phyloP scores from a whole-genome alignment of 2,888 invertebrate species.

The Agrochola macilenta region DNA sequence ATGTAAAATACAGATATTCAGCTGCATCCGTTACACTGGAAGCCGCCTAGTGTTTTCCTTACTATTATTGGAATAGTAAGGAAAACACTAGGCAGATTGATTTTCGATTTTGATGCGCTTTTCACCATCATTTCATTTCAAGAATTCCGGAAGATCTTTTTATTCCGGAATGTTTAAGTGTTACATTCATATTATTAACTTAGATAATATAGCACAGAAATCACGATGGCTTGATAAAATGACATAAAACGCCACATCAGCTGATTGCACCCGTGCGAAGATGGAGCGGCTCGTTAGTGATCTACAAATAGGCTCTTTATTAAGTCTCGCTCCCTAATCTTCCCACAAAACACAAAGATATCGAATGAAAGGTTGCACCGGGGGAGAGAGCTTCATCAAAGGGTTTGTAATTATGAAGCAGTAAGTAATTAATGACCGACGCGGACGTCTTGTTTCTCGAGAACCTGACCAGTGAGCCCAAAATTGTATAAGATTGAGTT shows the following conservation, averaged over 20 bases:
- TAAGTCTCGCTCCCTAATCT: slow-evolving; percentile 16
- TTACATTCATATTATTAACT: not conserved
- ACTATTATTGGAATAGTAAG: not conserved
- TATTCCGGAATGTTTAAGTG: not conserved
- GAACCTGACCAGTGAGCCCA: slow-evolving; percentile 46
- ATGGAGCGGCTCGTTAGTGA: no score
- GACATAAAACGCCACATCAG: no score
- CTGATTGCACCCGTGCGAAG: no score
- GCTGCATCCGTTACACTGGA: not conserved
- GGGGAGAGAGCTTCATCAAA: slow-evolving; percentile 60
- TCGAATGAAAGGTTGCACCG: slow-evolving; percentile 51
- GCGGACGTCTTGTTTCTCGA: slow-evolving; percentile 39
- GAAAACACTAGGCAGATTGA: not conserved
- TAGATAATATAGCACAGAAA: not conserved
- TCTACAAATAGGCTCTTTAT: slow-evolving; percentile 1
- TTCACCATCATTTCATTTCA: not conserved
- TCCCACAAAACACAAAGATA: slow-evolving; percentile 43
- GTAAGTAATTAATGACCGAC: slow-evolving; percentile 59
- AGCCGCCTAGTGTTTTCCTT: no score
- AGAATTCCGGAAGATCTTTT: not conserved
- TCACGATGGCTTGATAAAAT: no score
- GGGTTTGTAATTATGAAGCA: slow-evolving; percentile 42
- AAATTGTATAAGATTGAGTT: slow-evolving; percentile 36
- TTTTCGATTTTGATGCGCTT: not conserved
- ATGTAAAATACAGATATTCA: no score